Base-by-base conservation (phyloP, 1,140 invertebrate species). In the Aplysia californica region DNA sequence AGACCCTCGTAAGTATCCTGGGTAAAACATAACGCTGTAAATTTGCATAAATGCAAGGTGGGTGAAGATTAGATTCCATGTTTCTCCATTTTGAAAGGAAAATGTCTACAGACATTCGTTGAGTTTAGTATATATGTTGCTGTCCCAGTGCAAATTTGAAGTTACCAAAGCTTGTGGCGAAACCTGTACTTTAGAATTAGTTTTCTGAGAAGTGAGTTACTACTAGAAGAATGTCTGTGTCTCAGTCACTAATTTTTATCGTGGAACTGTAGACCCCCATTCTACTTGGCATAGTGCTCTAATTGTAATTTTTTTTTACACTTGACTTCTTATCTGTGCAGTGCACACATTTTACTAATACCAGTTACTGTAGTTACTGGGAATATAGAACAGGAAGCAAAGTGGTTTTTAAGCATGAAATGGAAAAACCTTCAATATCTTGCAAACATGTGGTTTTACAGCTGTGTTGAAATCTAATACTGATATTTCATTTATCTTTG, bases 1-100 rank as follows among this genome's bases (percentile, higher is more conserved):
- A 94, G 92, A 91, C 94, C 96, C 76, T 96, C 95, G 95, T 96
- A 92, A 94, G 93, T 91, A 59, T 26, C n/a, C 21, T 29, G 10
- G n/a, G 44, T 50, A 50, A 50, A 15, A 10, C n/a, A 15, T 50
- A 50, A n/a, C n/a, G 10, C 10, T 50, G 10, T 50, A 50, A 50
- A 10, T 50, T 50, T 50, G 44, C 10, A 50, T n/a, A 15, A 15
- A 15, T 15, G 10, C n/a, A 15, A 15, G 44, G 10, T 50, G n/a
- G 44, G 44, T 50, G 44, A 15, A 50, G 55, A 35, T 31, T 33
- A n/a, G 10, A 15, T 50, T 50, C 44, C 44, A 10, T 50, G 44
- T 50, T 50, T 50, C n/a, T 50, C 44, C 10, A n/a, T n/a, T 50
- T 50, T 50, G 10, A 10, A 50, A 50, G 44, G n/a, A 50, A 50